A percentile compares a stretch with the other conserved stretches of the same genome.
These are phyloP conservation scores for Drosophila bocki DNA, from an alignment of 1,140 invertebrate genomes.

Conservation along the genomic window DNA sequence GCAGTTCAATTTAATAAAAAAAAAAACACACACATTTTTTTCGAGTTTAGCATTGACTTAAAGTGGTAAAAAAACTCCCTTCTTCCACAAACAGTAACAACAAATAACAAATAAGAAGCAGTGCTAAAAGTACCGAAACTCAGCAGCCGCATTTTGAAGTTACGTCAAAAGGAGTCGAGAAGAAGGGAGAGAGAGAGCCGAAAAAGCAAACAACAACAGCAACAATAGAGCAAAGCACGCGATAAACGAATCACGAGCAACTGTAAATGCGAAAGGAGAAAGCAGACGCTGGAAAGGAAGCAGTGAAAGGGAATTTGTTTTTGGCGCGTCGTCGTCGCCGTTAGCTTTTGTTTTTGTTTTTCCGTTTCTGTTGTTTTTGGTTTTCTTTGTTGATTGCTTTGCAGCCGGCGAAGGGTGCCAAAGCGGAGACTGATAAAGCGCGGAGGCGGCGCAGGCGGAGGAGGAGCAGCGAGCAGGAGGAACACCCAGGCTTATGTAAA, in stretches of 20 bases:
- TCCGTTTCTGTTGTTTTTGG: constrained; percentile 21
- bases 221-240: constrained; percentile 36
- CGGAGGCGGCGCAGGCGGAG: constrained; percentile 14
- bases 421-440: constrained; percentile 21
- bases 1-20: constrained; percentile 20
- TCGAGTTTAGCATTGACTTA: constrained; percentile 10
- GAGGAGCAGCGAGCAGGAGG: constrained; percentile 8
- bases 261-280: constrained; percentile 41
- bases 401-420: constrained; percentile 42
- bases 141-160: constrained; percentile 56
- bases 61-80: background rate
- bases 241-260: constrained; percentile 35
- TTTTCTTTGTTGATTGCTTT: constrained; percentile 34
- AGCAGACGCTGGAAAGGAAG: constrained; percentile 10
- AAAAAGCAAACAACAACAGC: constrained; percentile 31
- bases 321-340: constrained; percentile 57
- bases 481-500: constrained; percentile 72
- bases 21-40: constrained; percentile 8
- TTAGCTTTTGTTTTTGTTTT: constrained; percentile 36
- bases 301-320: constrained; percentile 34
- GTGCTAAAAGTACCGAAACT: constrained; percentile 9
- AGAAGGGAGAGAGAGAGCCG: constrained; percentile 11
- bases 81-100: background rate
- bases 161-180: constrained; percentile 69
- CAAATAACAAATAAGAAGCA: background rate